These are phyloP conservation scores for Nylanderia fulva DNA, from an alignment of 1,140 invertebrate genomes.

Conservation along the genomic window DNA sequence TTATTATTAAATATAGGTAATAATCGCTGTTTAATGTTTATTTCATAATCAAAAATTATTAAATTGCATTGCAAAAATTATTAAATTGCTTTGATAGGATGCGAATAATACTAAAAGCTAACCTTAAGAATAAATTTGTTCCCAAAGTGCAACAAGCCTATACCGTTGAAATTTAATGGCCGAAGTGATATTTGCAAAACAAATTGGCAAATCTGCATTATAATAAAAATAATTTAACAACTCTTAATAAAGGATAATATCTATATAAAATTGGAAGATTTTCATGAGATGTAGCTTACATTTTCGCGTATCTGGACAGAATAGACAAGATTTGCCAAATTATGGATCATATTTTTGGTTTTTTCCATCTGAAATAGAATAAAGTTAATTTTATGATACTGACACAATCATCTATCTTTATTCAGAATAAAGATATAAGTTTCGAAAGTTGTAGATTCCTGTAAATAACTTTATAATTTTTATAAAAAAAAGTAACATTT, in stretches of 20 bases:
- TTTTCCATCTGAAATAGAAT: not conserved
- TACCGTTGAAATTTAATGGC: too few relatives aligned
- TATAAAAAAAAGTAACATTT: not conserved
- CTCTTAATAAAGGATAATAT: not conserved
- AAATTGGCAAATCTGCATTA: too few relatives aligned
- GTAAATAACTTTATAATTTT: not conserved
- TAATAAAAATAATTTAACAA: not conserved
- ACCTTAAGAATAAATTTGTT: too few relatives aligned
- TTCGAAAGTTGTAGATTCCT: not conserved
- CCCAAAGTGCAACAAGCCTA: too few relatives aligned
- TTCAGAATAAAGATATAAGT: too few relatives aligned
- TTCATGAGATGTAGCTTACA: not conserved
- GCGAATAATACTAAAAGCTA: too few relatives aligned
- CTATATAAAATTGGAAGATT: not conserved
- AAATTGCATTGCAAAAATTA: conserved; percentile 8
- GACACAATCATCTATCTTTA: not conserved
- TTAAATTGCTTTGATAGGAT: too few relatives aligned
- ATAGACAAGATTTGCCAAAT: not conserved
- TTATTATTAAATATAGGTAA: not conserved
- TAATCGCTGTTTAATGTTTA: not conserved
- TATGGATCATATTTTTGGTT: not conserved
- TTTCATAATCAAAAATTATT: not conserved
- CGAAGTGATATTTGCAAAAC: too few relatives aligned
- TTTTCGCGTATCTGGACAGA: conserved; percentile 1
- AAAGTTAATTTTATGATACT: too few relatives aligned